Evolutionary conservation across 2,797 vertebrate species (phyloP).

Genomic region (Petrocephalus schoutedeni): DNA sequence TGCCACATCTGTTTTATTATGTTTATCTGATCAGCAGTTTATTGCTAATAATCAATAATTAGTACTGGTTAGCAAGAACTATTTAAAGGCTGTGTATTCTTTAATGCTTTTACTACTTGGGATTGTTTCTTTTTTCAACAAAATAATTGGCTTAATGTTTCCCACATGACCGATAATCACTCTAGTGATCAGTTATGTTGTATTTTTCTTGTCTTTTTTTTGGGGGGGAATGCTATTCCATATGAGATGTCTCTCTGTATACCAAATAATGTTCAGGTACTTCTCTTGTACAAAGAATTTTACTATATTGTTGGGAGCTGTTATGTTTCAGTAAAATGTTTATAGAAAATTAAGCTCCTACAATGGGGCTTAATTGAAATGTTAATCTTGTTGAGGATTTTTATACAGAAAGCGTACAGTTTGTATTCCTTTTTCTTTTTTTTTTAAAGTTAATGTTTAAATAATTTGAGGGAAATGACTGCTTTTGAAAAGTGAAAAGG

Average conservation of each 20-base stretch:
- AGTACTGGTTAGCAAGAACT: background rate
- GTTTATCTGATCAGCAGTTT: background rate
- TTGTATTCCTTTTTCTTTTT: background rate
- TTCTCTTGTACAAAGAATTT: background rate
- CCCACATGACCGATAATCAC: background rate
- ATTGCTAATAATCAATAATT: background rate
- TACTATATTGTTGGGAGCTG: background rate
- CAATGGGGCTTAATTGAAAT: background rate
- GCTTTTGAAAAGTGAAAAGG: background rate
- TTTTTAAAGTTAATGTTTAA: background rate
- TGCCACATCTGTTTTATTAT: background rate
- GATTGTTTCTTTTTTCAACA: background rate
- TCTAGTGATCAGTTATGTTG: background rate
- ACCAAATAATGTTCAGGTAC: constrained; percentile 8
- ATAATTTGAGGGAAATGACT: background rate
- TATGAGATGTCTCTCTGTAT: background rate
- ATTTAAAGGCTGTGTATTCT: background rate
- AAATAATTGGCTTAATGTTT: background rate
- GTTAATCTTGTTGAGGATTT: constrained; percentile 4
- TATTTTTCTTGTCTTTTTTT: background rate
- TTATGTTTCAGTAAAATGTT: background rate
- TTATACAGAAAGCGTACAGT: constrained; percentile 9
- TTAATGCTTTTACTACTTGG: background rate
- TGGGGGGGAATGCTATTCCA: background rate
- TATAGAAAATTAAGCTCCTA: background rate